phyloP scores from a whole-genome alignment of 1,140 invertebrate species.

The Belonocnema kinseyi region DNA sequence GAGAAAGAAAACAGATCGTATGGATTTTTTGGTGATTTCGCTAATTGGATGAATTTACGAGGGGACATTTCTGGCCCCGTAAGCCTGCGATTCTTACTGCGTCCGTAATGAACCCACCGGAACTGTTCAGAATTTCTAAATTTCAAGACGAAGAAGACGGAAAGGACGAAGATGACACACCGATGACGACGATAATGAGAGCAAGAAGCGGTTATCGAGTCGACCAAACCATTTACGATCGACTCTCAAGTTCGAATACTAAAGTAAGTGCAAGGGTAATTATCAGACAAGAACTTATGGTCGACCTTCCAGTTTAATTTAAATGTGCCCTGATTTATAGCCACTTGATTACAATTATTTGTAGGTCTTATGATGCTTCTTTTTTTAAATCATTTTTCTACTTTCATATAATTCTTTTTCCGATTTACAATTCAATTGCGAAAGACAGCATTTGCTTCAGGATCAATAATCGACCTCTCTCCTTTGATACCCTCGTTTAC shows the following conservation, averaged over 20 bases:
- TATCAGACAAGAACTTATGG: constrained; percentile 7
- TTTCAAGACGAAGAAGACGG: constrained; percentile 31
- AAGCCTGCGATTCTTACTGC: constrained; percentile 31
- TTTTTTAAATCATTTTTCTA: neutral
- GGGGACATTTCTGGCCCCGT: constrained; percentile 32
- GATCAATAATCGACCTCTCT: neutral
- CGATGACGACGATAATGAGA: constrained; percentile 20
- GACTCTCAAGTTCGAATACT: constrained; percentile 26
- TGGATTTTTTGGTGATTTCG: constrained; percentile 56
- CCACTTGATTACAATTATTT: neutral
- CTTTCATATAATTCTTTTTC: neutral
- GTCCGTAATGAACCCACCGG: constrained; percentile 39
- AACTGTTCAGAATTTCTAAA: constrained; percentile 53
- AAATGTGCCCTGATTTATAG: neutral
- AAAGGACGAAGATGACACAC: constrained; percentile 15
- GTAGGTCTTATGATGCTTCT: neutral
- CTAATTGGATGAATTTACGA: constrained; percentile 68
- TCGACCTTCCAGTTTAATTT: constrained; percentile 19
- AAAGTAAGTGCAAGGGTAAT: constrained; percentile 20
- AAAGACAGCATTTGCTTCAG: neutral
- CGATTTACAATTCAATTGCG: neutral
- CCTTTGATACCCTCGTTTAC: constrained; percentile 29
- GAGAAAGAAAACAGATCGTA: constrained; percentile 19
- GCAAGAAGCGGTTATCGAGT: constrained; percentile 25
- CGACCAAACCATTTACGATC: constrained; percentile 27